These are phyloP conservation scores for Oreocharis arfaki DNA, from an alignment of 2,113 vertebrate species.

Conservation along the genomic window DNA sequence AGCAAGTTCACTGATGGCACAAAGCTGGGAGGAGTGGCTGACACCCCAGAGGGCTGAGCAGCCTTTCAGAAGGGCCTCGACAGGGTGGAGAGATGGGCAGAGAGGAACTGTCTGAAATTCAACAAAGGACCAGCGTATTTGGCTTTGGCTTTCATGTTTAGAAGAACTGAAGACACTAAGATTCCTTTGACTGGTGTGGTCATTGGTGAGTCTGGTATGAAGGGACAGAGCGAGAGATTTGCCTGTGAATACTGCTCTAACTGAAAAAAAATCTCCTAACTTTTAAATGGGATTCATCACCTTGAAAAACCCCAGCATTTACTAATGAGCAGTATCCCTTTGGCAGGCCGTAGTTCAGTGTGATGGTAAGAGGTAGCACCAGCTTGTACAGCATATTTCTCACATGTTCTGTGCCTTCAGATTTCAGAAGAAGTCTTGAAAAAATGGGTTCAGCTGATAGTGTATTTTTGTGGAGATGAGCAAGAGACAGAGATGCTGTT, in stretches of 20 bases:
- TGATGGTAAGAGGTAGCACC: neutral
- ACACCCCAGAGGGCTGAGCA: neutral
- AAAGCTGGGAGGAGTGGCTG: neutral
- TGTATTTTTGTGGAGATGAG: constrained; percentile 79
- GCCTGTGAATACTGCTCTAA: neutral
- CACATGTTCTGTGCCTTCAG: constrained; percentile 39
- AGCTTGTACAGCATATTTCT: neutral
- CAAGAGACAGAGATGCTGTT: constrained; percentile 83
- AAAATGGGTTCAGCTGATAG: constrained; percentile 80
- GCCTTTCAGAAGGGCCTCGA: neutral
- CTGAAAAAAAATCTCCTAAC: neutral
- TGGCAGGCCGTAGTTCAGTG: neutral
- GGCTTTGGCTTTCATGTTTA: neutral
- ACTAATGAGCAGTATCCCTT: neutral
- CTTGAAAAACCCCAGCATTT: neutral
- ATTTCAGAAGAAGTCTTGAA: constrained; percentile 47
- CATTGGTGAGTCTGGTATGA: neutral
- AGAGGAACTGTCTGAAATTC: neutral
- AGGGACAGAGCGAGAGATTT: neutral
- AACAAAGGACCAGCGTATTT: neutral
- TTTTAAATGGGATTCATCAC: neutral
- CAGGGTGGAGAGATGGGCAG: neutral
- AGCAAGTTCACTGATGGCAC: neutral
- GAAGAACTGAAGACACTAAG: neutral
- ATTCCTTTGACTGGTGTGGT: neutral